A percentile compares a stretch with the other conserved stretches of the same genome.
These are phyloP conservation scores for Lasioglossum calceatum DNA, from an alignment of 2,888 invertebrate genomes.

Conservation along the genomic window DNA sequence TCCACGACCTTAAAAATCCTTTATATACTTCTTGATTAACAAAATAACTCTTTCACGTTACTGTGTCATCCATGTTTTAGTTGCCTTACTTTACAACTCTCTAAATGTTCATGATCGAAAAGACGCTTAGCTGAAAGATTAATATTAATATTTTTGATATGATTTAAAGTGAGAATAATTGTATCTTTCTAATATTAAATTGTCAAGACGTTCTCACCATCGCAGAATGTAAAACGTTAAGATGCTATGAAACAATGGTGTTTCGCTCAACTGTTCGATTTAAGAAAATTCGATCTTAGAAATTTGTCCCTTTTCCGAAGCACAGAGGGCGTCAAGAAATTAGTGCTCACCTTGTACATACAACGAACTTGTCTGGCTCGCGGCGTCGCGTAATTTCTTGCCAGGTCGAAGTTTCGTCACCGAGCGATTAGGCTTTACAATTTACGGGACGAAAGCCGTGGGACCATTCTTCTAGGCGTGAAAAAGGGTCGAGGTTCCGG, in stretches of 20 bases:
- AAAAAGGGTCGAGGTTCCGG: conserved; percentile 15
- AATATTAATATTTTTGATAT: too few relatives aligned
- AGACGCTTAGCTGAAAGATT: background rate
- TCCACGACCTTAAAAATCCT: background rate
- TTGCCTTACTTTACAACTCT: background rate
- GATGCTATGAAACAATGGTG: background rate
- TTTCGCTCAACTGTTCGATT: background rate
- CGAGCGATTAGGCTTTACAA: conserved; percentile 29
- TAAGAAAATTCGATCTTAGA: too few relatives aligned
- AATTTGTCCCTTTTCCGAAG: background rate
- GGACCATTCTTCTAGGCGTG: conserved; percentile 19
- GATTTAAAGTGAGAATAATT: too few relatives aligned
- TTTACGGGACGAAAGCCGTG: conserved; percentile 16
- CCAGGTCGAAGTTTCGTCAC: conserved; percentile 44
- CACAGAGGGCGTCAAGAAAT: background rate
- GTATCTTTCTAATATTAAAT: background rate
- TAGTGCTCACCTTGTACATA: background rate
- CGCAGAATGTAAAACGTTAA: too few relatives aligned
- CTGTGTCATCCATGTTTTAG: too few relatives aligned
- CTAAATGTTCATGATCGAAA: background rate
- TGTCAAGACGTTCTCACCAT: background rate
- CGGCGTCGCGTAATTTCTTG: conserved; percentile 45
- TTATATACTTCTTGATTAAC: background rate
- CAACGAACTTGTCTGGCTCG: background rate
- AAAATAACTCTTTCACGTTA: background rate